A percentile compares a stretch with the other conserved stretches of the same genome.
These are phyloP conservation scores for Sinosuthora webbiana DNA, from an alignment of 2,113 vertebrate genomes.

Conservation along the genomic window DNA sequence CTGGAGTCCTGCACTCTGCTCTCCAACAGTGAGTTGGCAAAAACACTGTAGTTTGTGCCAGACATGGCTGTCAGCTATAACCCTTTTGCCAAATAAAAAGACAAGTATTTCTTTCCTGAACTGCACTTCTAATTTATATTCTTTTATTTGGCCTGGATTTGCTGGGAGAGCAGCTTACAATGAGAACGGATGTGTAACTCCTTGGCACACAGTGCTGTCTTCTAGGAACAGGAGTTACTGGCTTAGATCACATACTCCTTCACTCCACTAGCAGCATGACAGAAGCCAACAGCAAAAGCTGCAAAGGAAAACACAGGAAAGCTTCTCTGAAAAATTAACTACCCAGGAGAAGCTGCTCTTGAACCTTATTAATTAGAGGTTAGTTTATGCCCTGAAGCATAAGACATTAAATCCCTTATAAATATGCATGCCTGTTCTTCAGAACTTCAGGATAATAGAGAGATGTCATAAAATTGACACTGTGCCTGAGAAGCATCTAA, in stretches of 20 bases:
- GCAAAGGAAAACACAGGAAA: not conserved
- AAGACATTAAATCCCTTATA: slow-evolving; percentile 30
- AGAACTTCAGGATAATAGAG: not conserved
- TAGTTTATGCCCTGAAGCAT: slow-evolving; percentile 16
- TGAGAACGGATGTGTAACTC: not conserved
- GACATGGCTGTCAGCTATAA: not conserved
- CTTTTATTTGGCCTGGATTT: not conserved
- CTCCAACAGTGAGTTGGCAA: not conserved
- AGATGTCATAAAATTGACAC: slow-evolving; percentile 6
- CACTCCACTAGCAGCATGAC: not conserved
- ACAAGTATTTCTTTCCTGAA: not conserved
- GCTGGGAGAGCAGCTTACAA: not conserved
- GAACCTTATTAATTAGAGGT: slow-evolving; percentile 46
- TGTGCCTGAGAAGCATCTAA: not conserved
- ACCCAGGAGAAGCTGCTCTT: slow-evolving; percentile 5
- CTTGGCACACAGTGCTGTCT: not conserved
- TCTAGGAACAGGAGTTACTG: slow-evolving; percentile 21
- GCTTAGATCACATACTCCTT: not conserved
- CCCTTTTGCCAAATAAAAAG: not conserved
- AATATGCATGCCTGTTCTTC: slow-evolving; percentile 25
- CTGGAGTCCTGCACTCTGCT: not conserved
- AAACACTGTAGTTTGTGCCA: not conserved
- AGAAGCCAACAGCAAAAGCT: slow-evolving; percentile 2
- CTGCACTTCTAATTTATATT: not conserved
- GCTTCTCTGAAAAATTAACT: not conserved